Evolutionary conservation across 2,113 vertebrate species (phyloP).

Genomic region (Osmerus mordax): DNA sequence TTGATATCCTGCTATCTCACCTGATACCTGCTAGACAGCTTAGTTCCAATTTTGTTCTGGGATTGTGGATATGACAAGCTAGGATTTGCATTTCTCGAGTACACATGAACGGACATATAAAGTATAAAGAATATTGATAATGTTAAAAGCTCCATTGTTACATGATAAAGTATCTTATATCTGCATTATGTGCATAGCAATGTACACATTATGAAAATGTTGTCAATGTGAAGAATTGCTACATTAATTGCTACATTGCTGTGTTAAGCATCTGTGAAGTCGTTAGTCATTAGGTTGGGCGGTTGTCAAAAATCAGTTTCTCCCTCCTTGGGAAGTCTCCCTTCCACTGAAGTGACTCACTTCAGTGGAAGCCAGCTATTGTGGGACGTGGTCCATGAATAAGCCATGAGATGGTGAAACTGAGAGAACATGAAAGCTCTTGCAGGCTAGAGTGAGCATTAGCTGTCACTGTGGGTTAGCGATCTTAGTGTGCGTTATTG

Average conservation of each 20-base stretch:
- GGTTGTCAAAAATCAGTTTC: not conserved
- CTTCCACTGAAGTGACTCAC: too few species aligned
- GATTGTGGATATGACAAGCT: not conserved
- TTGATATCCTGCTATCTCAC: slow-evolving; percentile 29
- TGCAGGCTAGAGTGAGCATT: slow-evolving; percentile 21
- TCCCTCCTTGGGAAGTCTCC: slow-evolving; percentile 4
- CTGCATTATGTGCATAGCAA: too few species aligned
- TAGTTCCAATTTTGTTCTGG: slow-evolving; percentile 1
- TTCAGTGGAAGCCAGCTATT: not conserved
- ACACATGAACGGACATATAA: not conserved
- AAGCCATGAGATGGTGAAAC: slow-evolving; percentile 12
- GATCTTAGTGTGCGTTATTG: slow-evolving; percentile 39
- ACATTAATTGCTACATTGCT: too few species aligned
- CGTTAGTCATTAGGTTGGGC: not conserved
- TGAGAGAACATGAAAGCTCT: slow-evolving; percentile 11
- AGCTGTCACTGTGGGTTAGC: slow-evolving; percentile 33
- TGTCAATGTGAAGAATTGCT: too few species aligned
- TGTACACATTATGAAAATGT: too few species aligned
- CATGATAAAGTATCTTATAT: too few species aligned
- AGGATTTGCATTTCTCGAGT: not conserved
- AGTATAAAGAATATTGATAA: too few species aligned
- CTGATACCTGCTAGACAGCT: not conserved
- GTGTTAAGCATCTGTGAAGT: not conserved
- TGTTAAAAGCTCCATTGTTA: too few species aligned
- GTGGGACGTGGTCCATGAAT: not conserved